Percentiles rank a stretch among this genome's conserved stretches.
Conservation (phyloP, 1,140 invertebrate species). For the Drosophila pachea region DNA sequence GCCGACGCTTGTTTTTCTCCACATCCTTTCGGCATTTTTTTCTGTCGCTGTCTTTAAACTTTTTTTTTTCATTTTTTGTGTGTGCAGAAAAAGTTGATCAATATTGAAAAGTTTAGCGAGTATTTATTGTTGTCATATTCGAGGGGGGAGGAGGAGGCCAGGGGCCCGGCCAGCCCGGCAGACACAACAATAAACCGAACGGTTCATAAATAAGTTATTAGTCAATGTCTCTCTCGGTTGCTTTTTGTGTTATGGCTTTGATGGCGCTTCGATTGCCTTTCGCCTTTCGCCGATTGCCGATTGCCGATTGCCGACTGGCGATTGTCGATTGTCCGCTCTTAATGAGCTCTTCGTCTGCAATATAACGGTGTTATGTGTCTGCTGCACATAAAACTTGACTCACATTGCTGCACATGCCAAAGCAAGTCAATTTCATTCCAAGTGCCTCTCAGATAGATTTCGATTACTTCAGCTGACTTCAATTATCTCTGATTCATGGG, state of each 20-base stretch:
- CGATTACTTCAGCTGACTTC: too few species aligned
- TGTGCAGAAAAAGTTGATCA: slow-evolving; percentile 67
- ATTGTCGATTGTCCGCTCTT: background rate
- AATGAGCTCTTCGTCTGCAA: slow-evolving; percentile 4
- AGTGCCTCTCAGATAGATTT: too few species aligned
- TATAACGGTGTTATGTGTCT: slow-evolving; percentile 14
- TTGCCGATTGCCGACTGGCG: background rate
- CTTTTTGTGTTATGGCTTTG: slow-evolving; percentile 13
- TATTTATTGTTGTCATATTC: slow-evolving; percentile 48
- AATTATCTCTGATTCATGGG: too few species aligned
- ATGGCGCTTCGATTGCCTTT: slow-evolving; percentile 15
- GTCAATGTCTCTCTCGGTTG: slow-evolving; percentile 48
- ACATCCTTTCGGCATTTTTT: slow-evolving; percentile 25
- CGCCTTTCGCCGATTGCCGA: slow-evolving; percentile 3
- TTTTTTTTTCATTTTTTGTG: slow-evolving; percentile 13
- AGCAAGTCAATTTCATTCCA: too few species aligned
- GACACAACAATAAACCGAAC: slow-evolving; percentile 64
- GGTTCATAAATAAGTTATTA: slow-evolving; percentile 73
- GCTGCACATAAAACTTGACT: background rate
- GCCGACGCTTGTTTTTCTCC: slow-evolving; percentile 35
- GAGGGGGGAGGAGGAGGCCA: background rate
- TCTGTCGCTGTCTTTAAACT: slow-evolving; percentile 13
- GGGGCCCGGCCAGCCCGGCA: slow-evolving; percentile 20
- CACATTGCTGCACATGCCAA: background rate
- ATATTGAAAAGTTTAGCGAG: slow-evolving; percentile 69